Conservation (phyloP, 2,888 invertebrate species). For the Erynnis tages region DNA sequence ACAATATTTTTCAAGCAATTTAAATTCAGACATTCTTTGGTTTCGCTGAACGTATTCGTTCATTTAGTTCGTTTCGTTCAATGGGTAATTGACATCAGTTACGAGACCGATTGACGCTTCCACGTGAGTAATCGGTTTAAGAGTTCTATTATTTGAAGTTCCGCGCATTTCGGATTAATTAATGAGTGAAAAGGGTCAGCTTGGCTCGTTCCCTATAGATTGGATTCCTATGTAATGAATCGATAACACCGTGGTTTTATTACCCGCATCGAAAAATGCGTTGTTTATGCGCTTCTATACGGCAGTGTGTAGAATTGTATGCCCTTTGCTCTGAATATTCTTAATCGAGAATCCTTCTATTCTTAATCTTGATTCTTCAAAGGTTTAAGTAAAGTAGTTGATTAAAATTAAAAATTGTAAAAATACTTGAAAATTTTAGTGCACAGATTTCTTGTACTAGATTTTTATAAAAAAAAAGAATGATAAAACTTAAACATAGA, state of each 20-base stretch:
- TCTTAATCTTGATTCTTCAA: too few species aligned
- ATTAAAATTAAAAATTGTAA: too few species aligned
- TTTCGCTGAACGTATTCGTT: not conserved
- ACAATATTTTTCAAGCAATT: too few species aligned
- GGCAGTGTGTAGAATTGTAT: too few species aligned
- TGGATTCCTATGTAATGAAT: conserved; percentile 61
- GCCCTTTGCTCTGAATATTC: too few species aligned
- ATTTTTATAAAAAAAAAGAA: too few species aligned
- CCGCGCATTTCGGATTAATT: conserved; percentile 69
- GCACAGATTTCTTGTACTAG: too few species aligned
- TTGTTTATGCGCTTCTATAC: conserved; percentile 37
- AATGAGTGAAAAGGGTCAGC: conserved; percentile 71
- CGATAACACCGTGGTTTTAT: conserved; percentile 43
- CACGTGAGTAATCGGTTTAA: conserved; percentile 64
- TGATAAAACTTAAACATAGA: too few species aligned
- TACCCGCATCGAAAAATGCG: conserved; percentile 26
- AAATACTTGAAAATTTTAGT: too few species aligned
- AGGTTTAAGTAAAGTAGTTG: too few species aligned
- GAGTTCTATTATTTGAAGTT: conserved; percentile 66
- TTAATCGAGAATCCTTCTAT: too few species aligned
- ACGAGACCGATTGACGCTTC: conserved; percentile 59
- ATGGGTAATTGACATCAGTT: conserved; percentile 55
- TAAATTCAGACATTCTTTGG: too few species aligned
- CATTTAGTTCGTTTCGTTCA: conserved; percentile 5
- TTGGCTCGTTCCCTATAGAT: conserved; percentile 61